Percentiles rank a stretch among this genome's conserved stretches.
Conservation (phyloP, 2,797 vertebrate species). For the Diglossa cyanea region DNA sequence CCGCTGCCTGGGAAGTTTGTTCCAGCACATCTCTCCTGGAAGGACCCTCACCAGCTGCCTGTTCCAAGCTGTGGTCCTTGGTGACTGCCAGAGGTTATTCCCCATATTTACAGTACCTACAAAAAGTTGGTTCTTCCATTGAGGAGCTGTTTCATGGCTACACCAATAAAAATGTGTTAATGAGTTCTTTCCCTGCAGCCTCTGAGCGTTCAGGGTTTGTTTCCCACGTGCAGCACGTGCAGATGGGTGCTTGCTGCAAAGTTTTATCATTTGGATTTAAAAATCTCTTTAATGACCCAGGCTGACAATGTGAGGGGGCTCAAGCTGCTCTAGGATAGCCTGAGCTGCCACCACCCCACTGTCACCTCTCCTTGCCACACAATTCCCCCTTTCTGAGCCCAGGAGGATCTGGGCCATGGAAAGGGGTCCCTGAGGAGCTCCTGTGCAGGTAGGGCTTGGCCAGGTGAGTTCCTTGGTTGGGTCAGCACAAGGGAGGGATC, state of each 20-base stretch:
- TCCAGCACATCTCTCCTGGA: background rate
- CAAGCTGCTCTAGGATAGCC: background rate
- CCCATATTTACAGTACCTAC: background rate
- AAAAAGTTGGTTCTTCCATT: background rate
- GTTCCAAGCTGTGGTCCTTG: rapidly evolving
- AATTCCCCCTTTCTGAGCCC: rapidly evolving
- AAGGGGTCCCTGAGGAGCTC: background rate
- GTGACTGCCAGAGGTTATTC: background rate
- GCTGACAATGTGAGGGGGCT: background rate
- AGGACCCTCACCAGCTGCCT: background rate
- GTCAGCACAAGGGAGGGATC: background rate
- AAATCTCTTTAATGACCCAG: background rate
- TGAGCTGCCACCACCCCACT: background rate
- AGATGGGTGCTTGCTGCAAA: background rate
- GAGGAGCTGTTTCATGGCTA: background rate
- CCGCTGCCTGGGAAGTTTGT: background rate
- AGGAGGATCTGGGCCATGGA: background rate
- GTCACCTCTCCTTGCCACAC: background rate
- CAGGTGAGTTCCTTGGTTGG: background rate
- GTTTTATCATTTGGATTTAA: background rate
- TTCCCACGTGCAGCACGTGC: rapidly evolving
- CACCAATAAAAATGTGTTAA: background rate
- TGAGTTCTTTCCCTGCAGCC: background rate
- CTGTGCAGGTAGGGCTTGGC: background rate
- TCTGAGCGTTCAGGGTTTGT: rapidly evolving